A percentile compares a stretch with the other conserved stretches of the same genome.
phyloP scores from a whole-genome alignment of 1,140 invertebrate species.

The Galendromus occidentalis region DNA sequence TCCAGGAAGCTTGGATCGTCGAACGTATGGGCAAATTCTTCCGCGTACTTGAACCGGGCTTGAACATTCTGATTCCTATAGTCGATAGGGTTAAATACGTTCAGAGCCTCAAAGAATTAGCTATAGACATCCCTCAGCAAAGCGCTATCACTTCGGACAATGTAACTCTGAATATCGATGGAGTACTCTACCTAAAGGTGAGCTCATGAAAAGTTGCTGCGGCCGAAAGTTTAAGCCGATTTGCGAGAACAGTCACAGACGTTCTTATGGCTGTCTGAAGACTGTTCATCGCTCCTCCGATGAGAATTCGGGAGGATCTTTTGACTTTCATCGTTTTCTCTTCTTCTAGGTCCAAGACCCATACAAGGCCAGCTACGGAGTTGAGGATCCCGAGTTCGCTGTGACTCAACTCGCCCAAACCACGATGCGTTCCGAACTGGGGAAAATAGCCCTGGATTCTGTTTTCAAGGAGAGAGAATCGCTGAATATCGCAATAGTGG shows the following conservation, averaged over 20 bases:
- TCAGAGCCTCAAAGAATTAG: slow-evolving; percentile 96
- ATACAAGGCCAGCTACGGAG: slow-evolving; percentile 89
- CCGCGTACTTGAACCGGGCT: slow-evolving; percentile 54
- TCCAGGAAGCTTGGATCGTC: slow-evolving; percentile 68
- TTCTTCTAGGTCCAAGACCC: slow-evolving; percentile 39
- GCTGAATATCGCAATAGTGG: slow-evolving; percentile 83
- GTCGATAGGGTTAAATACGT: slow-evolving; percentile 91
- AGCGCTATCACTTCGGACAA: slow-evolving; percentile 90
- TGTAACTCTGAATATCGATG: slow-evolving; percentile 88
- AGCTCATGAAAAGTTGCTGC: too few species aligned
- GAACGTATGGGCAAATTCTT: slow-evolving; percentile 96
- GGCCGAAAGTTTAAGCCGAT: too few species aligned
- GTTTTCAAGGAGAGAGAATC: slow-evolving; percentile 90
- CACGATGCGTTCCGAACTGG: slow-evolving; percentile 93
- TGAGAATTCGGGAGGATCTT: too few species aligned
- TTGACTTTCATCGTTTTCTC: too few species aligned
- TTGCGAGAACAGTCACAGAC: too few species aligned
- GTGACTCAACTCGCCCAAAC: slow-evolving; percentile 97
- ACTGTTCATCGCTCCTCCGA: too few species aligned
- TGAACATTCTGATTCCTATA: slow-evolving; percentile 80
- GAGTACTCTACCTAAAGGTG: slow-evolving; percentile 84
- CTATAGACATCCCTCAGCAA: slow-evolving; percentile 96
- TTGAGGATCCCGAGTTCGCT: slow-evolving; percentile 98
- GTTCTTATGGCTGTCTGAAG: too few species aligned
- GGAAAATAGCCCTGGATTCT: slow-evolving; percentile 92